Evolutionary conservation across 1,140 invertebrate species (phyloP).

Genomic region (Tetranychus cinnabarinus): DNA sequence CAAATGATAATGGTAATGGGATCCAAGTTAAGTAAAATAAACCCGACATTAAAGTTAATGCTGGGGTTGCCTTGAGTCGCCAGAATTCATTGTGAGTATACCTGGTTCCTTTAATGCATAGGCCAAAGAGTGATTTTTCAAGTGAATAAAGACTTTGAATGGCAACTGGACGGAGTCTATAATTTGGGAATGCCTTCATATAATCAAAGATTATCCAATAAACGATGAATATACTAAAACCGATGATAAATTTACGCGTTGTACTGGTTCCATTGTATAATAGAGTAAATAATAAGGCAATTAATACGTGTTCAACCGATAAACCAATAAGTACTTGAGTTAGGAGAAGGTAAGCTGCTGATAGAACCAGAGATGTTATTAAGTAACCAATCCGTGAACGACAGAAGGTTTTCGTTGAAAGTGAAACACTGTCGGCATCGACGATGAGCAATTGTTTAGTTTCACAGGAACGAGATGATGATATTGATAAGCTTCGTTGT

Average conservation of each 20-base stretch:
- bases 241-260: neutral
- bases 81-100: neutral
- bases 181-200: neutral
- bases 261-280: neutral
- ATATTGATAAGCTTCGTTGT: neutral
- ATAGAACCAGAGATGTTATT: neutral
- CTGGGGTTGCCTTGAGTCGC: neutral
- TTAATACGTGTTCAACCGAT: neutral
- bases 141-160: neutral
- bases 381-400: neutral
- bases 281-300: neutral
- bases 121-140: neutral
- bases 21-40: neutral
- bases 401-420: neutral
- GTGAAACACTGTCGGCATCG: neutral
- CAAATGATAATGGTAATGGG: neutral
- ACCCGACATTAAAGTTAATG: neutral
- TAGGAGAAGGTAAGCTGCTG: neutral
- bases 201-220: neutral
- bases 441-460: neutral
- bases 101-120: neutral
- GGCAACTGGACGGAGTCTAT: neutral
- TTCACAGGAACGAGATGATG: neutral
- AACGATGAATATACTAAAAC: neutral
- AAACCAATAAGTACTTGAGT: neutral